Percentiles rank a stretch among this genome's conserved stretches.
Conservation (phyloP, 92 coral and sea anemone species). For the Actinostola sp. region DNA sequence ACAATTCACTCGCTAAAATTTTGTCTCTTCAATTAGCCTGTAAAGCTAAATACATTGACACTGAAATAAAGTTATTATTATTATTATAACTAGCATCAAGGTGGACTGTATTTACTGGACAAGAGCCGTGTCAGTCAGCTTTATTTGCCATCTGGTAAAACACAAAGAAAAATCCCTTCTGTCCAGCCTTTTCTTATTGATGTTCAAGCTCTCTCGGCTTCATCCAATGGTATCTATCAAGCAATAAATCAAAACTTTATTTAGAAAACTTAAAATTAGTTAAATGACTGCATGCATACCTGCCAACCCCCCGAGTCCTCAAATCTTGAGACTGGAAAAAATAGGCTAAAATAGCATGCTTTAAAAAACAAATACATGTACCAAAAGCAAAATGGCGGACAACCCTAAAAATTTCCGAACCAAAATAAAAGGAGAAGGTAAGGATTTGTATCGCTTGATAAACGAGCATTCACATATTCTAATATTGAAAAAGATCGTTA, state of each 20-base stretch:
- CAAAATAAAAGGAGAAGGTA: too few relatives aligned
- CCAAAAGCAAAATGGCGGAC: too few relatives aligned
- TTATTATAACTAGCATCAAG: conserved; percentile 61
- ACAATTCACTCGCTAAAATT: background rate
- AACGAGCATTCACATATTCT: too few relatives aligned
- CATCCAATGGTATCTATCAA: conserved; percentile 76
- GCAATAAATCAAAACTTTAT: background rate
- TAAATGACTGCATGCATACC: background rate
- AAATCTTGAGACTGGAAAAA: too few relatives aligned
- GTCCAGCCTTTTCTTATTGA: conserved; percentile 79
- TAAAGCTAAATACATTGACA: background rate
- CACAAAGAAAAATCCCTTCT: conserved; percentile 84
- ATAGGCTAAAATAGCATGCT: too few relatives aligned
- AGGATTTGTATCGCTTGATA: too few relatives aligned
- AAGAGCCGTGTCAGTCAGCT: conserved; percentile 79
- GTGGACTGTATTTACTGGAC: conserved; percentile 80
- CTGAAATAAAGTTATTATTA: background rate
- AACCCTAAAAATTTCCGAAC: too few relatives aligned
- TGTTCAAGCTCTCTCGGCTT: conserved; percentile 74
- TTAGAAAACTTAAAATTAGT: background rate
- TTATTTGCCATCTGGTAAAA: conserved; percentile 92
- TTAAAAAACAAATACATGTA: too few relatives aligned
- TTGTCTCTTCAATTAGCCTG: background rate
- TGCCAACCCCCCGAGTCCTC: too few relatives aligned
- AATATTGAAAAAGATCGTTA: too few relatives aligned